Evolutionary conservation across 92 coral and sea anemone species (phyloP).

Genomic region (Virgularia gustaviana): DNA sequence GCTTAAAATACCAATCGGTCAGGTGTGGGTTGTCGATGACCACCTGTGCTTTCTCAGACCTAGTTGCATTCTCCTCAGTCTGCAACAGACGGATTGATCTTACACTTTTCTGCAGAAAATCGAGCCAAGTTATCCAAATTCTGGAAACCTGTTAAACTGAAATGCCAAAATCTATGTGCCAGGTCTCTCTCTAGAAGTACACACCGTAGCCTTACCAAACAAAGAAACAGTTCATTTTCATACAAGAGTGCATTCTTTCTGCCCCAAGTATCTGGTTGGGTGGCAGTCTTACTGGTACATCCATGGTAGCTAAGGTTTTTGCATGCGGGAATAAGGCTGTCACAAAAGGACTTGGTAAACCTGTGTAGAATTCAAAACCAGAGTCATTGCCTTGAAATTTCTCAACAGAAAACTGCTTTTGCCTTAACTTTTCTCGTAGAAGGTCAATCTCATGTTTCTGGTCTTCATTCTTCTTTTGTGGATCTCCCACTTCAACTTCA

Average conservation of each 20-base stretch:
- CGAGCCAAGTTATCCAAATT: conserved; percentile 34
- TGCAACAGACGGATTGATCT: conserved; percentile 31
- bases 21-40: conserved; percentile 3
- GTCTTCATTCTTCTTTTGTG: too few relatives aligned
- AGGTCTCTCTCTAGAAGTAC: conserved; percentile 12
- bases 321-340: conserved; percentile 27
- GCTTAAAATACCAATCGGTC: conserved; percentile 1
- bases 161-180: conserved; percentile 8
- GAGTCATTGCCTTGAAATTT: conserved; percentile 3
- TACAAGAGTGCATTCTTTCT: too few relatives aligned
- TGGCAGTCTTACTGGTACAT: conserved; percentile 3
- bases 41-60: background rate
- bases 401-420: too few relatives aligned
- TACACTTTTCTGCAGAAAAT: conserved; percentile 29
- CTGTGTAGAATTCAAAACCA: conserved; percentile 25
- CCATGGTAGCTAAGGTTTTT: conserved; percentile 13
- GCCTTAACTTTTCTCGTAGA: too few relatives aligned
- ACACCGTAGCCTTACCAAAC: conserved; percentile 7
- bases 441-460: too few relatives aligned
- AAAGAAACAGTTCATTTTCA: too few relatives aligned
- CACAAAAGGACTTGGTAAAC: conserved; percentile 28
- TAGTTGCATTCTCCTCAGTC: background rate
- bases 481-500: too few relatives aligned
- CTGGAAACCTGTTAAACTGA: conserved; percentile 23
- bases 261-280: too few relatives aligned